Base-by-base conservation (phyloP, 2,888 invertebrate species). In the Cantharis nigra region DNA sequence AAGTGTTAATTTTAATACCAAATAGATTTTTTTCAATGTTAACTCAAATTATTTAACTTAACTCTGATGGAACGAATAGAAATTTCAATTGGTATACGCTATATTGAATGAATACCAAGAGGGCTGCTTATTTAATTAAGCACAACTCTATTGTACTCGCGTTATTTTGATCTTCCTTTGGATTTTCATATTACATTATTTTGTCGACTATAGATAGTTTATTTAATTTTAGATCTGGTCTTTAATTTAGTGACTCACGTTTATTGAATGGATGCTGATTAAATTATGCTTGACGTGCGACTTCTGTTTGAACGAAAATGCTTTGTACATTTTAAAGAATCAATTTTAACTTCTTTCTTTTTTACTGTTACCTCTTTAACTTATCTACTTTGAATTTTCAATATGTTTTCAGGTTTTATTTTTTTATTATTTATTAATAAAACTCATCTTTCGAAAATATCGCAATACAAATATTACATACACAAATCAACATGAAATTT, bases 181-280 rank as follows among this genome's bases (percentile, higher is more conserved):
- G 78, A 78, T 78, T 78, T 78, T 78, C 78, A 78, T 78, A 78
- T 78, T 78, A 78, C 75, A 78, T 78, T 78, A 78, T 78, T 78
- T 78, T 76, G 75, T 74, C 78, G 78, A 76, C 78, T 78, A 78
- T 76, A 78, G 78, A 76, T 78, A 78, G 78, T 78, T 78, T 78
- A 78, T 78, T 78, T 78, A 78, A 78, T 78, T 78, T 78, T 74
- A 76, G 78, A 74, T 76, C 69, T 78, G 78, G 78, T 78, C 78
- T 78, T 78, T 78, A 78, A 78, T 78, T 78, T 76, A 72, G 78
- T 78, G 78, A 78, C 73, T 78, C 78, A 78, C 76, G 75, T 71
- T 78, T 75, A 78, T 78, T 78, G 78, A 78, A 76, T 76, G 75
- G 78, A 76, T 69, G 63, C 63, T 75, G 72, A 78, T 78, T 78